These are phyloP conservation scores for Volucella inanis DNA, from an alignment of 2,888 invertebrate genomes.

Conservation along the genomic window DNA sequence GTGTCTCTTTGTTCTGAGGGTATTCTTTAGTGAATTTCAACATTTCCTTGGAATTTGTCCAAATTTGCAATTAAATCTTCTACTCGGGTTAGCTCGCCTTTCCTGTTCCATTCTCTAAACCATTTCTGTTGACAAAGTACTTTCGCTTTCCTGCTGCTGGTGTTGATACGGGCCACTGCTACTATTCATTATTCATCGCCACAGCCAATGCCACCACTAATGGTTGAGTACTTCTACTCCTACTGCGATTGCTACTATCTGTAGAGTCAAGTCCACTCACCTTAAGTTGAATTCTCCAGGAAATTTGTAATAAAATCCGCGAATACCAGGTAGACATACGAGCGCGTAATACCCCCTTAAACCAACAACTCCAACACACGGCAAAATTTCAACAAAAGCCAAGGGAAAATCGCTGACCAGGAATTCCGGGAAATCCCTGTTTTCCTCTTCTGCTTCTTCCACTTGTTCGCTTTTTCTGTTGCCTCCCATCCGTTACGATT, in stretches of 20 bases:
- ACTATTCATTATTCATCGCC: too few species aligned
- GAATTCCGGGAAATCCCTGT: conserved; percentile 77
- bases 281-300: conserved; percentile 40
- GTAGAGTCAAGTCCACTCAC: conserved; percentile 54
- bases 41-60: conserved; percentile 70
- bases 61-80: conserved; percentile 69
- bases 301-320: conserved; percentile 60
- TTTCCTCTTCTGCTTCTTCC: not conserved
- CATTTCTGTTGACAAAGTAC: conserved; percentile 65
- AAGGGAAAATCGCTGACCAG: conserved; percentile 73
- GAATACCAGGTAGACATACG: conserved; percentile 51
- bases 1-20: not conserved
- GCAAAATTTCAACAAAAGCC: not conserved
- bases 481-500: conserved; percentile 8
- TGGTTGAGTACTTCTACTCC: too few species aligned
- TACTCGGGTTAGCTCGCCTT: conserved; percentile 34
- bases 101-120: conserved; percentile 14
- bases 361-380: not conserved
- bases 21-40: conserved; percentile 17
- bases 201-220: too few species aligned
- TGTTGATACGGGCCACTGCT: not conserved
- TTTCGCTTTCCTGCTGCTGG: conserved; percentile 57
- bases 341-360: not conserved
- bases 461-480: not conserved
- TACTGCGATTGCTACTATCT: too few species aligned